These are phyloP conservation scores for Calypte anna DNA, from an alignment of 2,113 vertebrate species.

Conservation along the genomic window DNA sequence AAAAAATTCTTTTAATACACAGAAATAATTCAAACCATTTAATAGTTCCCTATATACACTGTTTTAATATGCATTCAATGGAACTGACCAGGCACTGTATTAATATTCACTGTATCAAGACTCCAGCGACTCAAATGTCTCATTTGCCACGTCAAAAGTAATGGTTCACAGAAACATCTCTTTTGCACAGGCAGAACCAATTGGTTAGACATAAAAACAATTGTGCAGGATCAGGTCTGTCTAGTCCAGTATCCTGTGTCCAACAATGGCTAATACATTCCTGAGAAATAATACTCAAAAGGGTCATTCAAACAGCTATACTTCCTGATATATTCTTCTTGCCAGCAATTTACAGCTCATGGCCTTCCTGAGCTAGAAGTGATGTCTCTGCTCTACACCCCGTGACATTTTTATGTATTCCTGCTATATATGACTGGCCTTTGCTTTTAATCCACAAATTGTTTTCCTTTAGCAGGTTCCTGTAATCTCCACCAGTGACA, in stretches of 20 bases:
- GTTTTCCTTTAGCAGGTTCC: neutral
- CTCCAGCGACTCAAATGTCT: neutral
- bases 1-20: neutral
- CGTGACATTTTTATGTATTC: neutral
- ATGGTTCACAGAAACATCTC: neutral
- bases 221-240: neutral
- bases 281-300: conserved; percentile 17
- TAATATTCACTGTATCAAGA: neutral
- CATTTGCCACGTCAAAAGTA: neutral
- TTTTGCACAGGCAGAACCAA: neutral
- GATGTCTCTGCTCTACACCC: neutral
- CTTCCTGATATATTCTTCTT: neutral
- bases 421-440: neutral
- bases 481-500: neutral
- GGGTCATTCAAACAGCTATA: neutral
- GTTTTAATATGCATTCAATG: neutral
- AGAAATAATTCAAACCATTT: neutral
- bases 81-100: neutral
- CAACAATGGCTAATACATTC: neutral
- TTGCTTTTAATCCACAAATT: neutral
- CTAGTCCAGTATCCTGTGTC: neutral
- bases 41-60: neutral
- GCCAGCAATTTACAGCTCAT: conserved; percentile 12
- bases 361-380: conserved; percentile 24
- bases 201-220: neutral